Evolutionary conservation across 2,888 invertebrate genomes (phyloP), one percentile per base, ranked within the genome.

Genomic region (Cylindroiulus punctatus): DNA sequence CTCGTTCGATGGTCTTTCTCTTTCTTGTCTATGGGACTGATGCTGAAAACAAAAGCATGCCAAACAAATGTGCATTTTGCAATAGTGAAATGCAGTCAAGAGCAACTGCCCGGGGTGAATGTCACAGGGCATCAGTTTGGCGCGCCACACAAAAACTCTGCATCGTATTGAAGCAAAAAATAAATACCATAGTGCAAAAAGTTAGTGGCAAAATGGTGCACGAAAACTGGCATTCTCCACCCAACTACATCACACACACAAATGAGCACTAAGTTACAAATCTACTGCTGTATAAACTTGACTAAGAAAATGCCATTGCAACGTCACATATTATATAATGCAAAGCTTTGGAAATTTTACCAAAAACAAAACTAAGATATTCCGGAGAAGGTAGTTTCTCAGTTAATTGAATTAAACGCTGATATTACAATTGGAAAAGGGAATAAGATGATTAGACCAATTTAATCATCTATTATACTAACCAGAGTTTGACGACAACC

Each of bases 41-140:
- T 65, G 86, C 86, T 86, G 86, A 86, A 86, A 86, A 36, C 86
- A 83, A 76, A 81, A 86, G n/a, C 84, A 84, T 65, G 65, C 85
- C 85, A 85, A 30, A 85, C 30, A 65, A 22, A 85, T 30, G 30
- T 85, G 85, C 84, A 42, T 42, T 40, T n/a, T 84, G 47, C 76
- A 47, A 47, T 52, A 22, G 26, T 30, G 22, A 84, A 52, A 30
- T 30, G 83, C 30, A 26, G 83, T 83, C 22, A 83, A 83, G 44
- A 44, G 44, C 44, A 44, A 44, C 44, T 14, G 44, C 44, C 44
- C 4, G 1, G 44, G 44, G 12, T 14, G 44, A 44, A 14, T 44
- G 8, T 44, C 44, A 44, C 14, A 10, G 44, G 44, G 44, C 44
- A 44, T 44, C 14, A 44, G 14, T 12, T 14, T 36, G 7, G 44